Evolutionary conservation across 2,113 vertebrate genomes (phyloP).

Genomic region (Crocuta crocuta): DNA sequence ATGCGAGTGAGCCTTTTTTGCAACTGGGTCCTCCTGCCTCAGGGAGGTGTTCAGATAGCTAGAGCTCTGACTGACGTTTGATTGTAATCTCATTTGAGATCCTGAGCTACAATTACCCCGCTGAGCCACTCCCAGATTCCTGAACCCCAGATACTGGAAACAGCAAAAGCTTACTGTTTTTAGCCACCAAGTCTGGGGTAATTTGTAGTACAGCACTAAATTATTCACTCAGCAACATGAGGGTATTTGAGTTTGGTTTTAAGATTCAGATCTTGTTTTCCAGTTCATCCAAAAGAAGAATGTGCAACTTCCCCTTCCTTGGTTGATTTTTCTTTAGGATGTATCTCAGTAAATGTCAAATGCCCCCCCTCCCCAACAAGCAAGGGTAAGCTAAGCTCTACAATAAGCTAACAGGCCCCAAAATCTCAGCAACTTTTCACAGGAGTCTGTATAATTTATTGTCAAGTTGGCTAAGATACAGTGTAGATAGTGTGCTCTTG

Average conservation of each 20-base stretch:
- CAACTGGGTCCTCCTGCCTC: not conserved
- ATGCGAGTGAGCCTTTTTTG: not conserved
- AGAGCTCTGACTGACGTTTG: not conserved
- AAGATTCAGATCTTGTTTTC: not conserved
- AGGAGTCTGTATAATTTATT: too few species aligned
- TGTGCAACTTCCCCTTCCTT: not conserved
- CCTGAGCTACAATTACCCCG: not conserved
- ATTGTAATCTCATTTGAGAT: not conserved
- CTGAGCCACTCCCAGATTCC: not conserved
- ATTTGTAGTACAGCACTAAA: not conserved
- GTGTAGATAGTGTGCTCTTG: too few species aligned
- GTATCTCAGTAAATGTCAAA: not conserved
- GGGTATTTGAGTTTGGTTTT: not conserved
- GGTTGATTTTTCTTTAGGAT: not conserved
- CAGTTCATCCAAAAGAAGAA: not conserved
- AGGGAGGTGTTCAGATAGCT: not conserved
- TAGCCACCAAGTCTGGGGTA: not conserved
- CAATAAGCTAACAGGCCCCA: not conserved
- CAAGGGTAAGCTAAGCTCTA: too few species aligned
- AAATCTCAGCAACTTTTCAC: not conserved
- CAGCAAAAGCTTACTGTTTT: not conserved
- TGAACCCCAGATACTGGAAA: not conserved
- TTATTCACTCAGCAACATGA: not conserved
- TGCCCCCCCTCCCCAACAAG: not conserved
- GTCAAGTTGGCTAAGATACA: too few species aligned